Conservation (phyloP, 2,113 vertebrate species). For the Chamaea fasciata region DNA sequence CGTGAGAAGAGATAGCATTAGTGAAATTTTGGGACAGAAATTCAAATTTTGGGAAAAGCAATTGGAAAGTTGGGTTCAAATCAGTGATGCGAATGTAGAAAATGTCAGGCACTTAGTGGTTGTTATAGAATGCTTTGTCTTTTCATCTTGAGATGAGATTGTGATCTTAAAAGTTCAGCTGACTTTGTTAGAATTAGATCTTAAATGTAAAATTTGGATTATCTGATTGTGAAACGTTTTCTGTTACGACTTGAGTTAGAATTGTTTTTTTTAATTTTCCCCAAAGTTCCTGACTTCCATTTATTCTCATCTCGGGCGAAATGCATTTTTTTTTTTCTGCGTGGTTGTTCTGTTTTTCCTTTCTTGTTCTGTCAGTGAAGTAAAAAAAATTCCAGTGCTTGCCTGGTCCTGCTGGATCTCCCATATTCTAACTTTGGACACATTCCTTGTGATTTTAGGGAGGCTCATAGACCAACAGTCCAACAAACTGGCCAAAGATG, state of each 20-base stretch:
- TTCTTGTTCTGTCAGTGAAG: background rate
- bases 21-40: background rate
- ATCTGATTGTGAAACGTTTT: background rate
- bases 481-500: conserved; percentile 87
- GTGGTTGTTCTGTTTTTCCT: background rate
- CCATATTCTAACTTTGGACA: background rate
- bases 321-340: background rate
- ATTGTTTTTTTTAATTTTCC: background rate
- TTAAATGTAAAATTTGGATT: background rate
- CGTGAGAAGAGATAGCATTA: background rate
- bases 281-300: background rate
- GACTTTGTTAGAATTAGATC: background rate
- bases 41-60: background rate
- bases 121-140: background rate
- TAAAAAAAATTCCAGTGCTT: background rate
- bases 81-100: background rate
- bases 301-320: background rate
- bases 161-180: background rate
- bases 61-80: background rate
- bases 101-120: background rate
- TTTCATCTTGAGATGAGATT: background rate
- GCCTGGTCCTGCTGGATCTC: background rate
- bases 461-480: conserved; percentile 87
- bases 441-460: conserved; percentile 66
- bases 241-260: background rate